Base-by-base conservation (phyloP, 1,140 invertebrate genomes). In the Magallana ariakensis region DNA sequence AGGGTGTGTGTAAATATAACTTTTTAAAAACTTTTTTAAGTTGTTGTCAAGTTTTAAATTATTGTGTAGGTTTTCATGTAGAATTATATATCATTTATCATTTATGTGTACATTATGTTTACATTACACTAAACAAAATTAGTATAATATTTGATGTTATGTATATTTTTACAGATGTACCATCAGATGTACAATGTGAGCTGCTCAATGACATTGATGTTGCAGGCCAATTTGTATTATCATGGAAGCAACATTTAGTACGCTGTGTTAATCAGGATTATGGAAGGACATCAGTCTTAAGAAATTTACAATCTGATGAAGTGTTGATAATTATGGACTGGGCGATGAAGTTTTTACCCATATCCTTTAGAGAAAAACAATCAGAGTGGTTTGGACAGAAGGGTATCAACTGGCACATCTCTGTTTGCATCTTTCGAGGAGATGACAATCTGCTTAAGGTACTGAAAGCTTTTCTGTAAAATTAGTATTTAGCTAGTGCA, bases 291-390 rank as follows among this genome's bases (percentile, higher is more conserved):
- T 11, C 6, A 11, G 46, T 5, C n/a, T 26, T 80, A 22, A 46
- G 62, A 54, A n/a, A 22, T 53, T 13, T 62, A 11, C 33, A 85
- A 19, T 9, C 1, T 16, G 6, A 70, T 75, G 16, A 85, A 55
- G 62, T 46, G 16, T 53, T 85, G 15, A 15, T 85, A 1, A 55
- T 85, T 19, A 53, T 85, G 54, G 84, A 85, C n/a, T 85, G 84
- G 84, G 84, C 84, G 6, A 85, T 85, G 84, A 85, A 85, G 55
- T 85, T 85, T 19, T 26, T 85, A 8, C 84, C 66, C 0, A 26
- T 80, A 11, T 9, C 6, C 16, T 80, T 55, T 26, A 33, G 85
- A 33, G 85, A 85, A 22, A 85, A 85, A 33, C 85, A 85, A 15
- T 57, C 53, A 57, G 85, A 85, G 16, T 85, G 46, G 9, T 81